Evolutionary conservation across 1,140 invertebrate genomes (phyloP).

Genomic region (Macrocentrus cingulum): DNA sequence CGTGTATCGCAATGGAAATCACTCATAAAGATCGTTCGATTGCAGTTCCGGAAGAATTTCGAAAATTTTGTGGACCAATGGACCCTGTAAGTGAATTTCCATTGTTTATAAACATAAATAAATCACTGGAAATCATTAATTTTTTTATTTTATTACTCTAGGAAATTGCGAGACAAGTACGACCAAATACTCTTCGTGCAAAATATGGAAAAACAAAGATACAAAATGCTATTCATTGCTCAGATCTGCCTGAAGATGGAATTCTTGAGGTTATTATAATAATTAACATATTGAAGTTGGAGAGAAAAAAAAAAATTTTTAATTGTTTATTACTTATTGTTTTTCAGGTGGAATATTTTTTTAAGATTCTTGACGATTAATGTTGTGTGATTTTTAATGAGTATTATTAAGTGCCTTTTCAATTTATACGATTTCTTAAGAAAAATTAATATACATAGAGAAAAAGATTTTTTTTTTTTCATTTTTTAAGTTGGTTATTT

Average conservation of each 20-base stretch:
- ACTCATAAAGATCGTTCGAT: slow-evolving; percentile 62
- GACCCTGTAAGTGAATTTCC: slow-evolving; percentile 72
- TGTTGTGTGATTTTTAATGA: too few species aligned
- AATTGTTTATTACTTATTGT: too few species aligned
- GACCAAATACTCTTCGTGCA: slow-evolving; percentile 82
- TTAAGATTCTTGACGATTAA: slow-evolving; percentile 68
- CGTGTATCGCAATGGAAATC: slow-evolving; percentile 85
- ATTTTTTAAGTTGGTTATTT: too few species aligned
- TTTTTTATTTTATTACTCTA: slow-evolving; percentile 47
- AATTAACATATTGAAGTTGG: not conserved
- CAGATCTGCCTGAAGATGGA: slow-evolving; percentile 86
- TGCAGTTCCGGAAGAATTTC: slow-evolving; percentile 73
- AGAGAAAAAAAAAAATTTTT: slow-evolving; percentile 11
- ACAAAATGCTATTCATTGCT: slow-evolving; percentile 89
- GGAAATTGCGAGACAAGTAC: slow-evolving; percentile 82
- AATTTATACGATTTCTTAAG: too few species aligned
- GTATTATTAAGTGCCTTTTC: too few species aligned
- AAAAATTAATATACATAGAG: too few species aligned
- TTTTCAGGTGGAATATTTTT: slow-evolving; percentile 71
- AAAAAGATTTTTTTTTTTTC: too few species aligned
- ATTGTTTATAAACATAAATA: not conserved
- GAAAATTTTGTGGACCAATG: slow-evolving; percentile 81
- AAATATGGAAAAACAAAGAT: slow-evolving; percentile 81
- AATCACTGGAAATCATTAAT: too few species aligned
- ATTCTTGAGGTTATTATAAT: slow-evolving; percentile 67